Conservation (phyloP, 2,113 vertebrate species). For the Chauna torquata region DNA sequence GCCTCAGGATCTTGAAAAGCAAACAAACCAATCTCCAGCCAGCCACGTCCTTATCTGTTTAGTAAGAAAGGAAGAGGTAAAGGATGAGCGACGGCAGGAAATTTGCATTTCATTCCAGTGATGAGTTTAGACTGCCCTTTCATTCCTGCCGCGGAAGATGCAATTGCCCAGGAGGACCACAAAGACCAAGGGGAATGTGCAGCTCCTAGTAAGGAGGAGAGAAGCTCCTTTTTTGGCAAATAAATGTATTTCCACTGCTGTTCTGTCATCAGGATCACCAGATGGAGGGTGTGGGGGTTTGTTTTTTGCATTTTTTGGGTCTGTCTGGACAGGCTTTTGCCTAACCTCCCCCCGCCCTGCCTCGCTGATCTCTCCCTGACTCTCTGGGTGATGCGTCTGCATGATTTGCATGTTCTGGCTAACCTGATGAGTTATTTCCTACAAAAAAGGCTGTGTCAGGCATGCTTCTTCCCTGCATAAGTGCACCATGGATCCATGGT, state of each 20-base stretch:
- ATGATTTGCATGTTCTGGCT: neutral
- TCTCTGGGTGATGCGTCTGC: neutral
- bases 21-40: neutral
- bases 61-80: neutral
- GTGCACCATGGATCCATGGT: accelerated
- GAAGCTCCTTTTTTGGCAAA: conserved; percentile 7
- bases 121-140: neutral
- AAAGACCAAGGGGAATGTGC: neutral
- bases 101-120: conserved; percentile 13
- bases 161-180: neutral
- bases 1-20: neutral
- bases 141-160: neutral
- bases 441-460: neutral
- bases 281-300: neutral
- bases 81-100: conserved; percentile 26
- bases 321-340: conserved; percentile 21
- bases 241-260: neutral
- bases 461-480: neutral
- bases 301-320: neutral
- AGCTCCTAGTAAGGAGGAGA: conserved; percentile 19
- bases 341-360: neutral
- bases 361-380: neutral
- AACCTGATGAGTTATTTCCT: neutral
- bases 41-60: conserved; percentile 22
- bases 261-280: conserved; percentile 5